phyloP scores from a whole-genome alignment of 2,797 vertebrate genomes.

The Premnoplex brunnescens region DNA sequence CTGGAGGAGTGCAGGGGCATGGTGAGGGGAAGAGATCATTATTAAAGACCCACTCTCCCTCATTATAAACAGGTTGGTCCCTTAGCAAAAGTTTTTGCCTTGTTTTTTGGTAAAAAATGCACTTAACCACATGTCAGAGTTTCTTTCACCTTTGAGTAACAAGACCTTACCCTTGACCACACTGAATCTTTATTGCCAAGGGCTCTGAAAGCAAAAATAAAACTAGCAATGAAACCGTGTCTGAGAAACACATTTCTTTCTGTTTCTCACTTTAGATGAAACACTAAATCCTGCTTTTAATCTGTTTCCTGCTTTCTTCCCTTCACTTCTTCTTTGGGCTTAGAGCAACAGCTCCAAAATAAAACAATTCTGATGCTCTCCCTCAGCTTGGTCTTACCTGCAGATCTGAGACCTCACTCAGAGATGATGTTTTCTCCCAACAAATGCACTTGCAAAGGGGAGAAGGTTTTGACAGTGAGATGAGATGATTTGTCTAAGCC shows the following conservation, averaged over 20 bases:
- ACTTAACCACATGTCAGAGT: not conserved
- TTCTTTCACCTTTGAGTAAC: not conserved
- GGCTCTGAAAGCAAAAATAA: not conserved
- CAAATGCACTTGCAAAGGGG: not conserved
- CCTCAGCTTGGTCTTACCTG: not conserved
- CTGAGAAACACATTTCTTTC: not conserved
- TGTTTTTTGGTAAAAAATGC: not conserved
- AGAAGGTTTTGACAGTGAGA: not conserved
- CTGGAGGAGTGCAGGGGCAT: not conserved
- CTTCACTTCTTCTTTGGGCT: not conserved
- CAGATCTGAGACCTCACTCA: not conserved
- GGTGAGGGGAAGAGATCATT: not conserved
- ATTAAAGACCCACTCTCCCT: not conserved
- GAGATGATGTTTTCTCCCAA: not conserved
- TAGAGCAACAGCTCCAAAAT: not conserved
- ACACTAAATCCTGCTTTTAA: not conserved
- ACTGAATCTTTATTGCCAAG: not conserved
- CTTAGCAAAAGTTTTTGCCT: not conserved
- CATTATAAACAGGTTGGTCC: not conserved
- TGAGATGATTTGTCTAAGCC: not conserved
- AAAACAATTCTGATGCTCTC: not conserved
- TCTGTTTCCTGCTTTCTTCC: not conserved
- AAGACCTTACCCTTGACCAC: not conserved
- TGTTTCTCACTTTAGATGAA: not conserved
- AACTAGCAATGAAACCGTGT: not conserved